These are phyloP conservation scores for Corythornis vintsioides DNA, from an alignment of 2,113 vertebrate genomes.

Conservation along the genomic window DNA sequence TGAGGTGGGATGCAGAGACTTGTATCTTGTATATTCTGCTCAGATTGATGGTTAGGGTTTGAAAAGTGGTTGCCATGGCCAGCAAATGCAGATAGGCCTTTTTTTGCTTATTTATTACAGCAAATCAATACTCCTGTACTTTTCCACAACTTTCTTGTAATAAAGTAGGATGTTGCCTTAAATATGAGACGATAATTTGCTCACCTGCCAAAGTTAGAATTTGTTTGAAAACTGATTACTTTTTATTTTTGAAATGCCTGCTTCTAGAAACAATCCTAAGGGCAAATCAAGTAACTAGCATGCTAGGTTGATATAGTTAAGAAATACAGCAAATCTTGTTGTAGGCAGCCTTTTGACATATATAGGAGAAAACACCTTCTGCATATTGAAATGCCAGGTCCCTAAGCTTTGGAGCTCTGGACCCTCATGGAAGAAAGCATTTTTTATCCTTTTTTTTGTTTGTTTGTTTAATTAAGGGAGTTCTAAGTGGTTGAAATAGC, in stretches of 20 bases:
- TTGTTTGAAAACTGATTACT: background rate
- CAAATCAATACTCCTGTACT: background rate
- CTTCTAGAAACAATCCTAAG: background rate
- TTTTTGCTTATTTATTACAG: background rate
- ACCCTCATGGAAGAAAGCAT: background rate
- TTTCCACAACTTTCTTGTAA: background rate
- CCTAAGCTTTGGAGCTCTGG: background rate
- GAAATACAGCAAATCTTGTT: background rate
- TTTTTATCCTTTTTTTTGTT: background rate
- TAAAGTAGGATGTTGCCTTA: slow-evolving; percentile 18
- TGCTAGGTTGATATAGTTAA: background rate
- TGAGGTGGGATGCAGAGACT: background rate
- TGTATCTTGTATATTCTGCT: slow-evolving; percentile 76
- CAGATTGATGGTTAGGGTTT: slow-evolving; percentile 71
- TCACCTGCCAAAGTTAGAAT: background rate
- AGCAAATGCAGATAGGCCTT: slow-evolving; percentile 71
- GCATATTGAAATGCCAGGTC: background rate
- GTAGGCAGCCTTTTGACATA: background rate
- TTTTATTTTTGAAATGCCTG: background rate
- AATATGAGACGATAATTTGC: background rate
- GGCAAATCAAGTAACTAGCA: background rate
- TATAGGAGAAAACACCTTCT: background rate
- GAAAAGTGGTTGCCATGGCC: slow-evolving; percentile 62
- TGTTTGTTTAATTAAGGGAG: background rate
- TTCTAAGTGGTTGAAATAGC: background rate